phyloP scores from a whole-genome alignment of 2,888 invertebrate genomes.

The Tanytarsus gracilentus region DNA sequence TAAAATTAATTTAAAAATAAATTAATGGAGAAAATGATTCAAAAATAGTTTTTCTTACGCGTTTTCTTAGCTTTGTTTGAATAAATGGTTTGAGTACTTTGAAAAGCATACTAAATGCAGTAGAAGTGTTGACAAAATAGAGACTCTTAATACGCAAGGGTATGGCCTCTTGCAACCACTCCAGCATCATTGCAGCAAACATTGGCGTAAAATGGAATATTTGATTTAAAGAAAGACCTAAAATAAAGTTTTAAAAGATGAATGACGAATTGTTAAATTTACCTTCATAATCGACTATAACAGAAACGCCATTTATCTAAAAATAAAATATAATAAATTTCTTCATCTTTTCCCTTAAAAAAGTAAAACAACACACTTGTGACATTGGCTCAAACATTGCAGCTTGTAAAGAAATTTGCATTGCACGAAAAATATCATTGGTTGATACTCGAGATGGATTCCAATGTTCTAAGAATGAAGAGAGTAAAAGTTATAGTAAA shows the following conservation, averaged over 20 bases:
- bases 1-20: background rate
- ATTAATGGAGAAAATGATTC: background rate
- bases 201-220: conserved; percentile 68
- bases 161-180: conserved; percentile 74
- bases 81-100: conserved; percentile 82
- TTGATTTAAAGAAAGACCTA: conserved; percentile 62
- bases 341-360: background rate
- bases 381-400: conserved; percentile 69
- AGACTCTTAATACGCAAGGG: conserved; percentile 76
- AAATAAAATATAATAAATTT: background rate
- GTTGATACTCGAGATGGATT: conserved; percentile 59
- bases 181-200: conserved; percentile 60
- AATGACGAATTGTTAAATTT: conserved; percentile 35
- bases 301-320: background rate
- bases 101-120: conserved; percentile 76
- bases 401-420: conserved; percentile 60
- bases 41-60: conserved; percentile 3
- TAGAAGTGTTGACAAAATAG: conserved; percentile 78
- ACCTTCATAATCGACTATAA: conserved; percentile 45
- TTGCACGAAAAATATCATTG: conserved; percentile 58
- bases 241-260: conserved; percentile 58
- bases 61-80: conserved; percentile 37
- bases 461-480: conserved; percentile 61
- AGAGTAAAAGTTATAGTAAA: too few species aligned
- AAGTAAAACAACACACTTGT: conserved; percentile 41